Evolutionary conservation across 2,113 vertebrate species (phyloP).

Genomic region (Pagrus major): DNA sequence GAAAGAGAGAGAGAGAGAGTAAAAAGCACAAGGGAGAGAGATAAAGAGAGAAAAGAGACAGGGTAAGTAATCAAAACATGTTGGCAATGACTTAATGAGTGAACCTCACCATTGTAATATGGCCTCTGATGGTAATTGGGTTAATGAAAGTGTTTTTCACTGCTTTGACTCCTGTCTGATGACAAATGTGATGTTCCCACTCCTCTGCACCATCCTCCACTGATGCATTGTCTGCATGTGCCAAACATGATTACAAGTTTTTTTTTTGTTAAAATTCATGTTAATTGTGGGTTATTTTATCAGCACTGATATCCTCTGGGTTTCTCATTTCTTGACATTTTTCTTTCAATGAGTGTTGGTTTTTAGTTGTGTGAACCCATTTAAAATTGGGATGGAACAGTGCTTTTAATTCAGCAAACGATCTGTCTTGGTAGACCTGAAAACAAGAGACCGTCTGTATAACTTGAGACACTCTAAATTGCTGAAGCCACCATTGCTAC

Average conservation of each 20-base stretch:
- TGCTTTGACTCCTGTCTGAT: constrained; percentile 35
- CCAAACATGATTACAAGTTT: constrained; percentile 25
- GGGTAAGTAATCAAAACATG: constrained; percentile 71
- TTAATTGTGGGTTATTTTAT: neutral
- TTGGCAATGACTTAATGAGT: constrained; percentile 76
- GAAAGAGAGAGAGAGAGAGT: neutral
- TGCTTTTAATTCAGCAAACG: neutral
- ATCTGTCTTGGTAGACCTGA: neutral
- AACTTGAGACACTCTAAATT: neutral
- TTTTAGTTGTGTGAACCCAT: neutral
- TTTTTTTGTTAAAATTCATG: neutral
- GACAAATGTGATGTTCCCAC: constrained; percentile 45
- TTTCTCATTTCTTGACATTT: neutral
- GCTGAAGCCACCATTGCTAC: neutral
- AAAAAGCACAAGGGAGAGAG: constrained; percentile 19
- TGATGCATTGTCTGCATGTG: constrained; percentile 34
- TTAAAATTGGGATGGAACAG: neutral
- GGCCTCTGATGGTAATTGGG: constrained; percentile 60
- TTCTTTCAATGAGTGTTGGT: neutral
- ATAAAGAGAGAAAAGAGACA: constrained; percentile 52
- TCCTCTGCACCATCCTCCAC: constrained; percentile 18
- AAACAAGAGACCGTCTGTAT: neutral
- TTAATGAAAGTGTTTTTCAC: constrained; percentile 64
- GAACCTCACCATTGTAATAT: constrained; percentile 53
- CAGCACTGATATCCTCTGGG: neutral